Evolutionary conservation across 2,113 vertebrate genomes (phyloP).

Genomic region (Nesoenas mayeri): DNA sequence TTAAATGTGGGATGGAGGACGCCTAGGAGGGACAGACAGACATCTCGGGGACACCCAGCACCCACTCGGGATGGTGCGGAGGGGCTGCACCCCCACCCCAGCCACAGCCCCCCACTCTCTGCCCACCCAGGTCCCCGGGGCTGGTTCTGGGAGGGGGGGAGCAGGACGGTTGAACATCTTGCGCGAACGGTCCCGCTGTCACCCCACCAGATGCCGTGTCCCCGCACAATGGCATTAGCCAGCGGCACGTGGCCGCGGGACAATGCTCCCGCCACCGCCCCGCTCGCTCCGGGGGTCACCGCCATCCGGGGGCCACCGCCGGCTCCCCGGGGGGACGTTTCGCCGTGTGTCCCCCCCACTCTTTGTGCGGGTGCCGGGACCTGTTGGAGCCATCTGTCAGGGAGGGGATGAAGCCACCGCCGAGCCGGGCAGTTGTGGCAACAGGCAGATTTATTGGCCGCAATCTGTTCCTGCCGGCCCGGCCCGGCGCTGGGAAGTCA

Average conservation of each 20-base stretch:
- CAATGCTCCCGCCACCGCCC: background rate
- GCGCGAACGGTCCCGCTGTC: background rate
- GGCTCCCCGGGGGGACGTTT: background rate
- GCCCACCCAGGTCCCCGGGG: background rate
- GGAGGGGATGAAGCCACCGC: background rate
- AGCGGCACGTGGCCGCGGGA: background rate
- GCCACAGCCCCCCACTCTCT: background rate
- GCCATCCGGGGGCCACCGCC: background rate
- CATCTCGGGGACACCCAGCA: background rate
- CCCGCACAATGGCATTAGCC: conserved; percentile 11
- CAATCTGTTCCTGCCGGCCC: conserved; percentile 52
- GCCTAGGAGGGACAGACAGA: background rate
- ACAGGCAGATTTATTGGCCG: conserved; percentile 60
- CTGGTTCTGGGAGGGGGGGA: no score
- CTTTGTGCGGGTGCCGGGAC: conserved; percentile 28
- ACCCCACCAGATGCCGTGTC: conserved; percentile 24
- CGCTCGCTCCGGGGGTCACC: background rate
- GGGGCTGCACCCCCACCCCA: background rate
- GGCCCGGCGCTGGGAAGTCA: background rate
- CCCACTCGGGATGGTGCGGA: no score
- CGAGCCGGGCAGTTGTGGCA: background rate
- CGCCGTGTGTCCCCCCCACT: background rate
- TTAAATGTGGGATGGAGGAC: background rate
- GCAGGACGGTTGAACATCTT: background rate
- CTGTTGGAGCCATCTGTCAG: conserved; percentile 67